Conservation (phyloP, 2,113 vertebrate genomes). For the Mesocricetus auratus region DNA sequence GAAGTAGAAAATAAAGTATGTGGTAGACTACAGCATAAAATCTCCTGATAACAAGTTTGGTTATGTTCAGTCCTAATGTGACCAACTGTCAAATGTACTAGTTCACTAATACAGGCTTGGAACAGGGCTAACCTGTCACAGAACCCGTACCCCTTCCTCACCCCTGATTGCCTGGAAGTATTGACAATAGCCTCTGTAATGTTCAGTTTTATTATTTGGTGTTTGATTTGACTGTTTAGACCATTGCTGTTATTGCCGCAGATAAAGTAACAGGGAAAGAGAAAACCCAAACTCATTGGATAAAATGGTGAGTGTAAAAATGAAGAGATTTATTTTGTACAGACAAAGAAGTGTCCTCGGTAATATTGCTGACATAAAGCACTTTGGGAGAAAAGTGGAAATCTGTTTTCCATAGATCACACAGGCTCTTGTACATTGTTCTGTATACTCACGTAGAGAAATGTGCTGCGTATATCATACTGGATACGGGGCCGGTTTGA, state of each 20-base stretch:
- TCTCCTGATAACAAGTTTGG: neutral
- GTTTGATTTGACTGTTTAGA: constrained; percentile 77
- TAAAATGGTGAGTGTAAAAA: constrained; percentile 69
- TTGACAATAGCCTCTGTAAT: constrained; percentile 60
- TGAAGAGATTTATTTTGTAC: constrained; percentile 82
- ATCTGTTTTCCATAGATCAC: constrained; percentile 86
- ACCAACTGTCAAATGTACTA: neutral
- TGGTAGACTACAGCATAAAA: constrained; percentile 69
- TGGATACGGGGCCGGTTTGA: constrained; percentile 85
- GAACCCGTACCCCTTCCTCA: constrained; percentile 48
- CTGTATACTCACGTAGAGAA: constrained; percentile 84
- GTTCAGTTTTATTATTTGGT: constrained; percentile 62
- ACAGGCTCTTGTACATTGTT: constrained; percentile 85
- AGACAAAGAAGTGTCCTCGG: constrained; percentile 85
- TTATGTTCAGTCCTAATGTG: neutral
- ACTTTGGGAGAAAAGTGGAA: constrained; percentile 84
- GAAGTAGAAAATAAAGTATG: constrained; percentile 47
- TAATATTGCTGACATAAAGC: constrained; percentile 88
- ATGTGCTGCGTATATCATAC: constrained; percentile 82
- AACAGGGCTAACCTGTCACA: constrained; percentile 26
- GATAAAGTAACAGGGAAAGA: constrained; percentile 37
- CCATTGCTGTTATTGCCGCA: constrained; percentile 32
- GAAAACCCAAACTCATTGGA: constrained; percentile 66
- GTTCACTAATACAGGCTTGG: constrained; percentile 34
- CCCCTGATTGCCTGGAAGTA: constrained; percentile 59